Percentiles rank a stretch among this genome's conserved stretches.
Evolutionary conservation across 2,113 vertebrate species (phyloP).

Genomic region (Chaenocephalus aceratus): DNA sequence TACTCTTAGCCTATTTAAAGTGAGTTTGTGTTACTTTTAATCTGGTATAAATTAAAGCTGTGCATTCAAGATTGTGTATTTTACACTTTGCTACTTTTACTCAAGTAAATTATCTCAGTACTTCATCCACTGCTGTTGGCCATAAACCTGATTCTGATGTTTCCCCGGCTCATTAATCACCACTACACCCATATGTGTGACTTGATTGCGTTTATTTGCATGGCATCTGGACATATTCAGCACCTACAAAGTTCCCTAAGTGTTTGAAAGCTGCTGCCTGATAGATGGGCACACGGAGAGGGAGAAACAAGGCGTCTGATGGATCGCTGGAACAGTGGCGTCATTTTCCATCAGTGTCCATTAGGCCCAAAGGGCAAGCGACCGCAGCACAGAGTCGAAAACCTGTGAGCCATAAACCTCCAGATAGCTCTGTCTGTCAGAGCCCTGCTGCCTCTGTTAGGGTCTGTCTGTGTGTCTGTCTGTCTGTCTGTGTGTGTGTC

Average conservation of each 20-base stretch:
- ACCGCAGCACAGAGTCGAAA: slow-evolving; percentile 55
- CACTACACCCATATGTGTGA: slow-evolving; percentile 19
- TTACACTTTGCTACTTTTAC: too few species aligned
- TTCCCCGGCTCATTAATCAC: not conserved
- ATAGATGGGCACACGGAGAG: slow-evolving; percentile 41
- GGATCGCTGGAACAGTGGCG: slow-evolving; percentile 67
- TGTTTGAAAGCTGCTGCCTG: slow-evolving; percentile 58
- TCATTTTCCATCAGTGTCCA: slow-evolving; percentile 74
- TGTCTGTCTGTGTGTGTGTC: not conserved
- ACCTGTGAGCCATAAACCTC: slow-evolving; percentile 65
- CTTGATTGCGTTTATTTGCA: slow-evolving; percentile 34
- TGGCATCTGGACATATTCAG: slow-evolving; percentile 38
- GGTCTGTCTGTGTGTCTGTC: not conserved
- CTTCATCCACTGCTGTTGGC: too few species aligned
- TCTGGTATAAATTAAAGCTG: too few species aligned
- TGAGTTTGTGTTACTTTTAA: too few species aligned
- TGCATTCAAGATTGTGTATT: too few species aligned
- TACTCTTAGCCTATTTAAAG: too few species aligned
- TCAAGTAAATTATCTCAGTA: too few species aligned
- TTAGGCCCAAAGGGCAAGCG: slow-evolving; percentile 64
- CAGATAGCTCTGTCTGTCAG: slow-evolving; percentile 51
- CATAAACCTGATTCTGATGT: too few species aligned
- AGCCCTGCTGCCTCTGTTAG: slow-evolving; percentile 34
- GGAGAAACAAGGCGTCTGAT: slow-evolving; percentile 46
- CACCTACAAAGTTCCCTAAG: slow-evolving; percentile 42